A percentile compares a stretch with the other conserved stretches of the same genome.
Evolutionary conservation across 2,797 vertebrate species (phyloP).

Genomic region (Rhadinocentrus ornatus): DNA sequence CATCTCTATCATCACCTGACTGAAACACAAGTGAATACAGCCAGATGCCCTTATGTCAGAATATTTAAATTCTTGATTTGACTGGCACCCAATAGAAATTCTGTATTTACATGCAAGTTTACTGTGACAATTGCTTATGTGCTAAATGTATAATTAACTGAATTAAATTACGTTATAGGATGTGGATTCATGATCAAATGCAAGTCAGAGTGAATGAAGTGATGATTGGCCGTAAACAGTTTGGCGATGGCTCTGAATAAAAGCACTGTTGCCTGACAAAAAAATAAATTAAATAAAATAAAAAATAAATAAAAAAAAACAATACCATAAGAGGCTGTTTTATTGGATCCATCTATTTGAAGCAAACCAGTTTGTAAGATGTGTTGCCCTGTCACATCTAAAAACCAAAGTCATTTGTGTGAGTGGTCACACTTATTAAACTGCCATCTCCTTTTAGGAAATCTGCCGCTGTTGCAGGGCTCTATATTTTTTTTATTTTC

Average conservation of each 20-base stretch:
- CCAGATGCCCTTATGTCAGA: slow-evolving; percentile 44
- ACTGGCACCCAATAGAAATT: slow-evolving; percentile 32
- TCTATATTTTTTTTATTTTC: neutral
- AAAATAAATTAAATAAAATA: neutral
- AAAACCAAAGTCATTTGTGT: neutral
- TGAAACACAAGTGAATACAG: slow-evolving; percentile 31
- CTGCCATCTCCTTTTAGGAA: slow-evolving; percentile 2
- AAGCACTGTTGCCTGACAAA: slow-evolving; percentile 6
- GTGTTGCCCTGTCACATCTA: neutral
- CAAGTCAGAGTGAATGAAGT: slow-evolving; percentile 22
- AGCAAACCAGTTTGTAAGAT: neutral
- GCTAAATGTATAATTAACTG: slow-evolving; percentile 38
- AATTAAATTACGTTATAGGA: slow-evolving; percentile 36
- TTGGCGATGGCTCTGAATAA: slow-evolving; percentile 4
- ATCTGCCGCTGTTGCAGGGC: slow-evolving; percentile 1
- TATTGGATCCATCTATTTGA: neutral
- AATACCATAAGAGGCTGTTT: neutral
- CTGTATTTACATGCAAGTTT: slow-evolving; percentile 44
- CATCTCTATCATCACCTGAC: slow-evolving; percentile 51
- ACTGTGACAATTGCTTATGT: slow-evolving; percentile 42
- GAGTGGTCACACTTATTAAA: slow-evolving; percentile 3
- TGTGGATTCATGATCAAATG: slow-evolving; percentile 33
- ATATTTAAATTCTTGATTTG: slow-evolving; percentile 20
- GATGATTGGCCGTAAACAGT: slow-evolving; percentile 23
- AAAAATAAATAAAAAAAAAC: no score